phyloP scores from a whole-genome alignment of 2,113 vertebrate species.

The Apteryx mantelli region DNA sequence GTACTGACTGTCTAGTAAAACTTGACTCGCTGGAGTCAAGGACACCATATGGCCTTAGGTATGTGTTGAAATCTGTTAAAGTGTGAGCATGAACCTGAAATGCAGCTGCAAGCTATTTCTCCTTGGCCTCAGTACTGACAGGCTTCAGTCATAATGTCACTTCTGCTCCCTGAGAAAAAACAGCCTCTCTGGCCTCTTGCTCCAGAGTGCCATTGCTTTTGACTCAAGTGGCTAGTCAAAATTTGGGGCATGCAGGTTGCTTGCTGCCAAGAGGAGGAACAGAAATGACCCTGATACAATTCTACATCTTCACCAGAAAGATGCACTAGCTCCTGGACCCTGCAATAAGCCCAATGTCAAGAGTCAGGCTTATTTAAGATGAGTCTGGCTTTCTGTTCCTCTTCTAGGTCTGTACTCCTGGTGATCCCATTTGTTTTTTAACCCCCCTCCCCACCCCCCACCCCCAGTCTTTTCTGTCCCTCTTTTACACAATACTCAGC shows the following conservation, averaged over 20 bases:
- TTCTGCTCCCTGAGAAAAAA: background rate
- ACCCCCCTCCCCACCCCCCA: background rate
- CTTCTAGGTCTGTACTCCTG: background rate
- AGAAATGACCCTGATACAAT: background rate
- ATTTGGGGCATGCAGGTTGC: background rate
- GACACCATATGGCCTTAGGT: background rate
- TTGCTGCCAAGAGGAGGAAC: background rate
- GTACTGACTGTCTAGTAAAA: background rate
- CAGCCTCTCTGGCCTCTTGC: background rate
- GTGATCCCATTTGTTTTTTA: slow-evolving; percentile 12
- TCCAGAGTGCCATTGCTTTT: background rate
- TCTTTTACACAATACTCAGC: background rate
- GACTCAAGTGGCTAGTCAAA: background rate
- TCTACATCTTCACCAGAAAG: background rate
- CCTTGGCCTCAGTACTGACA: background rate
- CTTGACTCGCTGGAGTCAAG: background rate
- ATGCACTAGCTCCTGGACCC: background rate
- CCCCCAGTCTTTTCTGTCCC: background rate
- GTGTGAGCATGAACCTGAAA: slow-evolving; percentile 42
- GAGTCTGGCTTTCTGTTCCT: slow-evolving; percentile 11
- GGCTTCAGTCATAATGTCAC: background rate
- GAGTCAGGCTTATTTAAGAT: background rate
- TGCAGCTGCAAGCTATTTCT: background rate
- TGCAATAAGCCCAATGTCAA: background rate
- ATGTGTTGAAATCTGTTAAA: background rate